Percentiles rank a stretch among this genome's conserved stretches.
Conservation (phyloP, 2,113 vertebrate genomes). For the Sylvietta virens region DNA sequence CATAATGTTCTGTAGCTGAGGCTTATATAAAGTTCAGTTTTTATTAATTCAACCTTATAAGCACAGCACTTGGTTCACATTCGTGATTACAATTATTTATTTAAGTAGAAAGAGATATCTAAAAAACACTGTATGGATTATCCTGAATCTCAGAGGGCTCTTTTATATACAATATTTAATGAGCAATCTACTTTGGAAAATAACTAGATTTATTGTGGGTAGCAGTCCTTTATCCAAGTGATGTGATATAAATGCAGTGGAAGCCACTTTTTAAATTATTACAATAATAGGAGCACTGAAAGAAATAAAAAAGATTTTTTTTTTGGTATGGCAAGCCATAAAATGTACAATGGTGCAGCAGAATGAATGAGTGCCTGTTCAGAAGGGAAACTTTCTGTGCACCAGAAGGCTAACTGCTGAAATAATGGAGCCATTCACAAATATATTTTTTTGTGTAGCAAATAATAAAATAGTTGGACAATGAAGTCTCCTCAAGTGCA, state of each 20-base stretch:
- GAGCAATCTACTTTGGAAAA: slow-evolving; percentile 52
- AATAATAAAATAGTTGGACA: slow-evolving; percentile 66
- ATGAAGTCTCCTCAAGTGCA: slow-evolving; percentile 46
- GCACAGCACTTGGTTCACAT: slow-evolving; percentile 40
- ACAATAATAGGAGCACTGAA: slow-evolving; percentile 54
- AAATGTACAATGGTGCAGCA: slow-evolving; percentile 48
- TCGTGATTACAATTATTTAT: slow-evolving; percentile 63
- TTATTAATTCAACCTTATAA: slow-evolving; percentile 70
- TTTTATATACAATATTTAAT: slow-evolving; percentile 34
- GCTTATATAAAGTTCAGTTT: slow-evolving; percentile 57
- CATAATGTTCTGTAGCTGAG: slow-evolving; percentile 45
- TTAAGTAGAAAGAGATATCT: slow-evolving; percentile 59
- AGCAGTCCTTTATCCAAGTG: slow-evolving; percentile 23
- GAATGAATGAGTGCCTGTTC: slow-evolving; percentile 61
- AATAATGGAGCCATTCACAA: slow-evolving; percentile 69
- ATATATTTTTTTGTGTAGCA: slow-evolving; percentile 55
- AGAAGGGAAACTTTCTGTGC: slow-evolving; percentile 61
- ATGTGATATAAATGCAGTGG: slow-evolving; percentile 53
- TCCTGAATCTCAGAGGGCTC: slow-evolving; percentile 50
- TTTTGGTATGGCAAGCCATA: slow-evolving; percentile 26
- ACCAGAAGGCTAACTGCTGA: slow-evolving; percentile 50
- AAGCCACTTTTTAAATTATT: slow-evolving; percentile 51
- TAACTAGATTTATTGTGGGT: slow-evolving; percentile 51
- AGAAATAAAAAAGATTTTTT: slow-evolving; percentile 23
- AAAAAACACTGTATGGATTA: slow-evolving; percentile 46